These are phyloP conservation scores for Portevinia maculata DNA, from an alignment of 2,888 invertebrate species.

Conservation along the genomic window DNA sequence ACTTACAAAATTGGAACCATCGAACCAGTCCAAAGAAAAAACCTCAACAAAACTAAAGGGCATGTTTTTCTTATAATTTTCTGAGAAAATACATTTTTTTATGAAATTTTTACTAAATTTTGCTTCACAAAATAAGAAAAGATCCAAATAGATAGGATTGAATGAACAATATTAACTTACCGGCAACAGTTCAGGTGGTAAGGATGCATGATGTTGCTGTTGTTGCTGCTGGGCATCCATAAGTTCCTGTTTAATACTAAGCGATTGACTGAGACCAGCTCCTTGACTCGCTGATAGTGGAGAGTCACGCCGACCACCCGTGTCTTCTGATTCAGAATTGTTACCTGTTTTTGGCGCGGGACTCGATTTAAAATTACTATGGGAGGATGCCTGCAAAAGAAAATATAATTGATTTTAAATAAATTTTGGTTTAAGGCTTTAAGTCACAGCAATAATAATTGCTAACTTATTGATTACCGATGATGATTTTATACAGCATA, in stretches of 20 bases:
- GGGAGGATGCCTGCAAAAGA: conserved; percentile 84
- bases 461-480: conserved; percentile 15
- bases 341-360: conserved; percentile 86
- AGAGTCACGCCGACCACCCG: conserved; percentile 81
- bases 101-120: conserved; percentile 11
- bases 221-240: conserved; percentile 82
- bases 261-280: conserved; percentile 81
- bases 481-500: conserved; percentile 19
- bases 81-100: conserved; percentile 22
- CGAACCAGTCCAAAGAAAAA: conserved; percentile 84
- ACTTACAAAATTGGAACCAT: conserved; percentile 81
- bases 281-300: conserved; percentile 81
- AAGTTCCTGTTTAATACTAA: conserved; percentile 83
- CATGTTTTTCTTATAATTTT: conserved; percentile 28
- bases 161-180: conserved; percentile 78
- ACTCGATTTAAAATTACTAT: conserved; percentile 87
- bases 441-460: conserved; percentile 5
- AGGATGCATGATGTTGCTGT: conserved; percentile 80
- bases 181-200: conserved; percentile 83
- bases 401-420: not conserved
- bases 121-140: conserved; percentile 1
- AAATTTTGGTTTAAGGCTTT: not conserved
- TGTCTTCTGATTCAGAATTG: conserved; percentile 84
- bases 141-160: conserved; percentile 8
- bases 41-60: conserved; percentile 81